A percentile compares a stretch with the other conserved stretches of the same genome.
Conservation (phyloP, 2,888 invertebrate species). For the Junonia oenone region DNA sequence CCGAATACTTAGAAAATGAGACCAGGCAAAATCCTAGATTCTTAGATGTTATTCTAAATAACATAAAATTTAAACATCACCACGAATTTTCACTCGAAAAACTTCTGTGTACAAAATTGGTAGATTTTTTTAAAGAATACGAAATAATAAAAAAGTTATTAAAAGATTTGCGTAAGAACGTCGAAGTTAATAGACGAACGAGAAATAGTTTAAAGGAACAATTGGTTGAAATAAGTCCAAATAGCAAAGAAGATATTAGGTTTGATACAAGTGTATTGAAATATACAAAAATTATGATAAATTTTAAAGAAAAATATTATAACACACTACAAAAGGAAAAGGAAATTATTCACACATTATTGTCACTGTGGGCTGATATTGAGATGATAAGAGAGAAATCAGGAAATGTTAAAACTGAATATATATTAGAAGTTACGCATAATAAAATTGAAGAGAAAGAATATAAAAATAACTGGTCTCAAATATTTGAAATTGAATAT, state of each 20-base stretch:
- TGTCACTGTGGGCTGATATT: slow-evolving; percentile 80
- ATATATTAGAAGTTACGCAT: slow-evolving; percentile 80
- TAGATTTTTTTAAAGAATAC: slow-evolving; percentile 74
- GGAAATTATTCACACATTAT: slow-evolving; percentile 55
- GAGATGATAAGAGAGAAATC: slow-evolving; percentile 83
- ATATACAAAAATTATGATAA: slow-evolving; percentile 52
- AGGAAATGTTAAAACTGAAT: slow-evolving; percentile 79
- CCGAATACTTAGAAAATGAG: slow-evolving; percentile 30
- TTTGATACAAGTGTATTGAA: slow-evolving; percentile 63
- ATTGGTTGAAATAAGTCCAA: slow-evolving; percentile 47
- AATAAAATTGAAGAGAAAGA: slow-evolving; percentile 59
- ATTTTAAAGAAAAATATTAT: slow-evolving; percentile 49
- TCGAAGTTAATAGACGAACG: slow-evolving; percentile 58
- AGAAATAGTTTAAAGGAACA: slow-evolving; percentile 55
- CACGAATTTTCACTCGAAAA: slow-evolving; percentile 80
- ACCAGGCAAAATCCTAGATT: slow-evolving; percentile 42
- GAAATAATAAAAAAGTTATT: slow-evolving; percentile 44
- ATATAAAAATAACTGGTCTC: slow-evolving; percentile 78
- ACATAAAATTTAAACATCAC: slow-evolving; percentile 83
- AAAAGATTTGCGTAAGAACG: slow-evolving; percentile 45
- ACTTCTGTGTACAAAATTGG: slow-evolving; percentile 79
- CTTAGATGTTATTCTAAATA: slow-evolving; percentile 53
- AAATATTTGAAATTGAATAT: slow-evolving; percentile 81
- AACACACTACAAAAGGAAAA: slow-evolving; percentile 43
- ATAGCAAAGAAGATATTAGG: slow-evolving; percentile 52